phyloP scores from a whole-genome alignment of 1,140 invertebrate genomes.

The Pachyrhynchus sulphureomaculatus region DNA sequence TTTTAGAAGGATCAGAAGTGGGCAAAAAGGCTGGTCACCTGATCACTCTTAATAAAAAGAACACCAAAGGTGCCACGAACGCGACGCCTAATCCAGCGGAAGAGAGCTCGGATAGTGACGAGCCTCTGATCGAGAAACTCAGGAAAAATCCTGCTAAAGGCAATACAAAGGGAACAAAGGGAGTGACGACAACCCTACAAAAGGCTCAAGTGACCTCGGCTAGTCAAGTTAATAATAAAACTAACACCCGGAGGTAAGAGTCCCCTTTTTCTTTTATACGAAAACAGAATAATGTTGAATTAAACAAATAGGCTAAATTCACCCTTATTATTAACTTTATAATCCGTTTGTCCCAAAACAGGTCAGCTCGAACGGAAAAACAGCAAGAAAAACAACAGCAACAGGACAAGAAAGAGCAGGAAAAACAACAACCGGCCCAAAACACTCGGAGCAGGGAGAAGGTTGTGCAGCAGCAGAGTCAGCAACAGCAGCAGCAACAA shows the following conservation, averaged over 20 bases:
- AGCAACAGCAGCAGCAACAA: neutral
- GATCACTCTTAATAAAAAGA: conserved; percentile 10
- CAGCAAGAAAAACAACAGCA: conserved; percentile 11
- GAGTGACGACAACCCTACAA: neutral
- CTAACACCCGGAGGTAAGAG: conserved; percentile 22
- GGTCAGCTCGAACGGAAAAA: conserved; percentile 17
- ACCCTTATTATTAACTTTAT: too few relatives aligned
- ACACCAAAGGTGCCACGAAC: conserved; percentile 14
- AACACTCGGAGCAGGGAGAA: conserved; percentile 47
- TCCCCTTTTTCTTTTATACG: too few relatives aligned
- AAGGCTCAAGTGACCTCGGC: conserved; percentile 16
- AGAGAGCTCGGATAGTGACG: conserved; percentile 74
- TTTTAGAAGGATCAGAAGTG: conserved; percentile 24
- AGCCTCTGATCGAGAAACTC: conserved; percentile 74
- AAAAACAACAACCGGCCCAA: conserved; percentile 40
- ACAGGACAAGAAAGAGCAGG: conserved; percentile 28
- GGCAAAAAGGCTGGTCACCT: neutral
- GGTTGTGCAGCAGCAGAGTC: conserved; percentile 6
- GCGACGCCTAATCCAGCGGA: conserved; percentile 44
- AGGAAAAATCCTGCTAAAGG: conserved; percentile 50
- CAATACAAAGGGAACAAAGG: conserved; percentile 11
- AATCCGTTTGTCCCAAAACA: too few relatives aligned
- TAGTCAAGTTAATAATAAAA: conserved; percentile 36
- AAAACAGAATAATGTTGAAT: too few relatives aligned
- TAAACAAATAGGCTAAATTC: neutral